Percentiles rank a stretch among this genome's conserved stretches.
Conservation (phyloP, 2,113 vertebrate genomes). For the Oceanodroma tethys region DNA sequence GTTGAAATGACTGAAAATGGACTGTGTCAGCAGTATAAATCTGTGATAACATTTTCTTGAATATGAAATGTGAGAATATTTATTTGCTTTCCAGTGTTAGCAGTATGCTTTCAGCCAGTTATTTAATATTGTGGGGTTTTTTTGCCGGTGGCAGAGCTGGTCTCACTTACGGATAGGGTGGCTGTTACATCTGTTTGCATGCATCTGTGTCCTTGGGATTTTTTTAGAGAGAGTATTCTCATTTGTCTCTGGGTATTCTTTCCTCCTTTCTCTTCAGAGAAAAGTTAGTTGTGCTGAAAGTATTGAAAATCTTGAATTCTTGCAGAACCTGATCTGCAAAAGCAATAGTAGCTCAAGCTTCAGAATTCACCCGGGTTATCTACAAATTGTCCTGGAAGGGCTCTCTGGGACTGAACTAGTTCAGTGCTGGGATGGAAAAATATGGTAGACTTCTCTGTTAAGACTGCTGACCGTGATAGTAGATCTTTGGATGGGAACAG, state of each 20-base stretch:
- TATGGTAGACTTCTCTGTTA: too few species aligned
- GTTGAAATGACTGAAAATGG: slow-evolving; percentile 46
- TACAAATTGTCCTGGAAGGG: not conserved
- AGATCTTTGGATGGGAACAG: not conserved
- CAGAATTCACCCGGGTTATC: not conserved
- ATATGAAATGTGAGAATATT: not conserved
- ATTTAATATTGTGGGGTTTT: not conserved
- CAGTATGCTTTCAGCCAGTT: not conserved
- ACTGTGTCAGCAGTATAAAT: slow-evolving; percentile 21
- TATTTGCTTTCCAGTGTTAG: slow-evolving; percentile 10
- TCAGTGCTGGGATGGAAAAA: not conserved
- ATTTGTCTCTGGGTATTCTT: not conserved
- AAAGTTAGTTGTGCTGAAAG: not conserved
- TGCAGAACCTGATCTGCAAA: not conserved
- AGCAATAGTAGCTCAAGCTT: not conserved
- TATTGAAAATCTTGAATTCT: not conserved
- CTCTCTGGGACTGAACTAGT: not conserved
- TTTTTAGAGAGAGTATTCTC: not conserved
- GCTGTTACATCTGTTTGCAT: not conserved
- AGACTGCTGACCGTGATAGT: not conserved
- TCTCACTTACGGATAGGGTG: not conserved
- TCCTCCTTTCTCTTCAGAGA: not conserved
- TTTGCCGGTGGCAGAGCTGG: not conserved
- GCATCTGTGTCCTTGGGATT: not conserved
- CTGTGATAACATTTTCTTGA: slow-evolving; percentile 14